Conservation (phyloP, 2,888 invertebrate species). For the Pachliopta kotzebuea region DNA sequence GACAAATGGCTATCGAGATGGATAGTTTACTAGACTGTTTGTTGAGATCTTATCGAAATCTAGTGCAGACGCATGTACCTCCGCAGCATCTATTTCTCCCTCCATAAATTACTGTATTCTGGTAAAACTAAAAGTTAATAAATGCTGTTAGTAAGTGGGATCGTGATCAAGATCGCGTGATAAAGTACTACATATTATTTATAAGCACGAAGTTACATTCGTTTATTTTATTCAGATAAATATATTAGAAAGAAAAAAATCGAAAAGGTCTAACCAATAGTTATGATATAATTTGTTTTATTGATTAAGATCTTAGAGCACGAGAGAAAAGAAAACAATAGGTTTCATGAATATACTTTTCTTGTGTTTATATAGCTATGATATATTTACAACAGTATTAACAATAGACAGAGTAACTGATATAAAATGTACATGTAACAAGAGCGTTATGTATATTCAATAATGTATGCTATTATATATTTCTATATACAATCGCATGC, state of each 20-base stretch:
- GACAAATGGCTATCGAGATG: slow-evolving; percentile 33
- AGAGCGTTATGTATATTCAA: slow-evolving; percentile 30
- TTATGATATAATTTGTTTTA: too few species aligned
- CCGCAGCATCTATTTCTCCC: too few species aligned
- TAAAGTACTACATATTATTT: too few species aligned
- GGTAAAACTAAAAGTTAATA: too few species aligned
- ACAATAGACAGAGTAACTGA: slow-evolving; percentile 50
- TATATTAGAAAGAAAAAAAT: too few species aligned
- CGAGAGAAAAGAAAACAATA: slow-evolving; percentile 8
- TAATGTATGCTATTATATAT: slow-evolving; percentile 25
- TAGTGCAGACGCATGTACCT: neutral
- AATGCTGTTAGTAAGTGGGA: too few species aligned
- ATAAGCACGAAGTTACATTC: too few species aligned
- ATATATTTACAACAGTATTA: slow-evolving; percentile 72
- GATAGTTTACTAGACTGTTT: slow-evolving; percentile 12
- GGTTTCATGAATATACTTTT: slow-evolving; percentile 45
- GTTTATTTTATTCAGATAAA: too few species aligned
- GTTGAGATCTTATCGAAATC: slow-evolving; percentile 7
- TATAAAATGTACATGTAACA: slow-evolving; percentile 46
- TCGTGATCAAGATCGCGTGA: too few species aligned
- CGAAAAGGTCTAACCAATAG: too few species aligned
- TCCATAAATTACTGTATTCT: too few species aligned
- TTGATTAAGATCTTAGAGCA: neutral
- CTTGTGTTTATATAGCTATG: slow-evolving; percentile 50
- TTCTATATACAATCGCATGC: slow-evolving; percentile 30